phyloP scores from a whole-genome alignment of 2,797 vertebrate species.

The Chiropotes sagulatus region DNA sequence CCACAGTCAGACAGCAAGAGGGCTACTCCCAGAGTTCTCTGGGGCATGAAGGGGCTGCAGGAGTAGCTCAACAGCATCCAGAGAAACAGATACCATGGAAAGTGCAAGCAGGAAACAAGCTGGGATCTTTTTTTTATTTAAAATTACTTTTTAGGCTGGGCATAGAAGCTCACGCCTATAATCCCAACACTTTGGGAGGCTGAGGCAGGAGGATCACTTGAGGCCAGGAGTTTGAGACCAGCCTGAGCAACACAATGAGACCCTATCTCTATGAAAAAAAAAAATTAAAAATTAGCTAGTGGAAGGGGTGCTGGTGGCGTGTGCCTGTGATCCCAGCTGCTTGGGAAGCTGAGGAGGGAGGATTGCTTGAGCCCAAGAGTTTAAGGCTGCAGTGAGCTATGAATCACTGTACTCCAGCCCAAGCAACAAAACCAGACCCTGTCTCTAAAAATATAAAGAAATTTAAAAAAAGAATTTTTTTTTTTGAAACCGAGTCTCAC shows the following conservation, averaged over 20 bases:
- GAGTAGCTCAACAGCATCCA: not conserved
- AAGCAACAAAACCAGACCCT: not conserved
- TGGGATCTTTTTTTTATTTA: not conserved
- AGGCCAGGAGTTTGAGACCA: not conserved
- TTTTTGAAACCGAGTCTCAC: too few species aligned
- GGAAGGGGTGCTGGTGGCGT: not conserved
- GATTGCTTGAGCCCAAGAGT: not conserved
- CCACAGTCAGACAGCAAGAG: not conserved
- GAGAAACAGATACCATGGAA: not conserved
- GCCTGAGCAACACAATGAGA: not conserved
- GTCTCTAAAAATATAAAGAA: not conserved
- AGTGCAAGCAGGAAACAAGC: not conserved
- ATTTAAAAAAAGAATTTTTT: too few species aligned
- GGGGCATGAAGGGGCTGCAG: not conserved
- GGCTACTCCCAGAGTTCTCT: not conserved
- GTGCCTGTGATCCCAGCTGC: not conserved
- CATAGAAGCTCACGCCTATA: not conserved
- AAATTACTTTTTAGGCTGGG: not conserved
- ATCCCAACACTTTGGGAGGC: not conserved
- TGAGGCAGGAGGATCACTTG: not conserved
- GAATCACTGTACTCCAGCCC: not conserved
- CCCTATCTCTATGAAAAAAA: not conserved
- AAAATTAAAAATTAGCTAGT: not conserved
- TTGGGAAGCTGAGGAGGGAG: not conserved
- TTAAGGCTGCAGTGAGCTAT: not conserved